Evolutionary conservation across 1,140 invertebrate species (phyloP), one percentile per base, ranked within the genome.

Genomic region (Ceratosolen solmsi): DNA sequence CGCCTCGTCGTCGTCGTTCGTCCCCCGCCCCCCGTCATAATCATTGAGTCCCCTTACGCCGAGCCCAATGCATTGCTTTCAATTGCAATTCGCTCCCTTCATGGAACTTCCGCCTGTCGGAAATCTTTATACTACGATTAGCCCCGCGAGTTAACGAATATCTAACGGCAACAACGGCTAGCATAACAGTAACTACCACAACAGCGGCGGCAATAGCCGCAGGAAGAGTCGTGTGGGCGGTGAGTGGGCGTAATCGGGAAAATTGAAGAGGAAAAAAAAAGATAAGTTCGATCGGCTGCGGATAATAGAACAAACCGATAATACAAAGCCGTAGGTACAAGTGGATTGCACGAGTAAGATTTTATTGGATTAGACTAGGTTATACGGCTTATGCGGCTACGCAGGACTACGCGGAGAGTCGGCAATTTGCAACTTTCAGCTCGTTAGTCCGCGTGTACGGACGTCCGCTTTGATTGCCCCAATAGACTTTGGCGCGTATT

Each of bases 81-180:
- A 51, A 72, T 51, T 49, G 25, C 46, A 51, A 51, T 51, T 72
- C 25, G n/a, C 41, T 72, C 25, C 22, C 70, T 72, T 72, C 7
- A 49, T 49, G 17, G 38, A 49, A 49, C 63, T 68, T 68, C 63
- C 63, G 36, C 20, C 63, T 54, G 3, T 30, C 30, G 41, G 41
- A 27, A 71, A 25, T 49, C n/a, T 68, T 68, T 13, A 38, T n/a
- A 46, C 41, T 46, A 27, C 17, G 41, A 49, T 49, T 49, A 49
- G 41, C n/a, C 58, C 58, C 58, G 27, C 58, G 8, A 30, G n/a
- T 2, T 4, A n/a, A 30, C 58, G 2, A 33, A 30, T 63, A 2
- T 15, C 51, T 20, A 4, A 54, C 51, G 20, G 51, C 51, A 54
- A 22, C 51, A 54, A 22, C 20, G 13, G 51, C 51, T 8, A 54